A percentile compares a stretch with the other conserved stretches of the same genome.
phyloP scores from a whole-genome alignment of 1,140 invertebrate genomes.

The Ooceraea biroi region DNA sequence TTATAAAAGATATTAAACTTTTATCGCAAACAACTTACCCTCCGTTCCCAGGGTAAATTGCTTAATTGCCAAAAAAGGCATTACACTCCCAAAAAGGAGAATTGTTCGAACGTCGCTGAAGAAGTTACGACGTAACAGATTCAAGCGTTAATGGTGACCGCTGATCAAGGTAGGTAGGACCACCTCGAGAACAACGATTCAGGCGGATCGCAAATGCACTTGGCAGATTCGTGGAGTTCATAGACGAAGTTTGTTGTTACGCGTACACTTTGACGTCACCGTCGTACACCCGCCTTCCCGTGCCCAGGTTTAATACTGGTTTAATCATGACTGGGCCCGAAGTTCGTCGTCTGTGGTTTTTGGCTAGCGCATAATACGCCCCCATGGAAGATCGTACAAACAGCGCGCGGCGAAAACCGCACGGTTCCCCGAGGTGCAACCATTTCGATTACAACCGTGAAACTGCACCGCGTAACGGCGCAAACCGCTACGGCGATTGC shows the following conservation, averaged over 20 bases:
- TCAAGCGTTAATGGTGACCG: not conserved
- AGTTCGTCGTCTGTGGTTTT: slow-evolving; percentile 67
- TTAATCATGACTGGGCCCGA: slow-evolving; percentile 61
- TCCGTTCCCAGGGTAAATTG: too few species aligned
- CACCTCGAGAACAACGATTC: not conserved
- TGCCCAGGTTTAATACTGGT: slow-evolving; percentile 58
- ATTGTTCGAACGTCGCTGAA: too few species aligned
- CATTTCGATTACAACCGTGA: slow-evolving; percentile 63
- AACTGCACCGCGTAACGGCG: slow-evolving; percentile 49
- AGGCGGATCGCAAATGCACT: slow-evolving; percentile 47
- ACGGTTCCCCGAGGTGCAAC: slow-evolving; percentile 61
- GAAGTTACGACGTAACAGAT: not conserved
- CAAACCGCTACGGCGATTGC: slow-evolving; percentile 46
- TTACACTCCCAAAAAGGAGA: too few species aligned
- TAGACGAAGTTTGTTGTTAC: slow-evolving; percentile 53
- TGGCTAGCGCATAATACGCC: slow-evolving; percentile 58
- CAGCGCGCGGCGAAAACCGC: slow-evolving; percentile 59
- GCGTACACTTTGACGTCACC: slow-evolving; percentile 42
- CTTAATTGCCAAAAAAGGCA: too few species aligned
- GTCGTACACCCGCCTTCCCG: slow-evolving; percentile 14
- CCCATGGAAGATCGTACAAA: slow-evolving; percentile 59
- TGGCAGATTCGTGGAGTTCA: slow-evolving; percentile 51
- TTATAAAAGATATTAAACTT: too few species aligned
- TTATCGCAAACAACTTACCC: too few species aligned
- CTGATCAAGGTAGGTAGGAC: slow-evolving; percentile 3